These are phyloP conservation scores for Andrena dorsata DNA, from an alignment of 2,888 invertebrate species.

Conservation along the genomic window DNA sequence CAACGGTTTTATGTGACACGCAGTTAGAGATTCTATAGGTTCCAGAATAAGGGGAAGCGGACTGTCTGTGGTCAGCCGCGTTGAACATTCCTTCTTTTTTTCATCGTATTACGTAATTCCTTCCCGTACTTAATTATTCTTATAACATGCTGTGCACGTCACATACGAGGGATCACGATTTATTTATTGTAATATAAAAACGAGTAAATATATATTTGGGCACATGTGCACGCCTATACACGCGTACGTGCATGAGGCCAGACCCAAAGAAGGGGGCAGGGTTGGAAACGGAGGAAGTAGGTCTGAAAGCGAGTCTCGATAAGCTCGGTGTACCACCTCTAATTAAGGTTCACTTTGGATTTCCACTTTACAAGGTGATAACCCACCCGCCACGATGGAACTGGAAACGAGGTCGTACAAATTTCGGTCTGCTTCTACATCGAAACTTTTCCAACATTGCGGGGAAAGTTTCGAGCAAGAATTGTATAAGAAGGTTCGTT, in stretches of 20 bases:
- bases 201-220: not conserved
- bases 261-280: constrained; percentile 21
- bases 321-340: constrained; percentile 54
- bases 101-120: too few species aligned
- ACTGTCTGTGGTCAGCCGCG: too few species aligned
- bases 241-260: not conserved
- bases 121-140: too few species aligned
- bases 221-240: constrained; percentile 3
- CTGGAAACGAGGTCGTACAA: constrained; percentile 49
- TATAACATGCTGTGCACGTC: not conserved
- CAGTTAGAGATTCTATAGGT: too few species aligned
- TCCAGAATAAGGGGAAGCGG: too few species aligned
- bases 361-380: constrained; percentile 62
- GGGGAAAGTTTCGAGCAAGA: constrained; percentile 23
- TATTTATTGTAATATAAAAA: not conserved
- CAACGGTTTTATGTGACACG: too few species aligned
- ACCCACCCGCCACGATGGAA: constrained; percentile 41
- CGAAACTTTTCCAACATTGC: constrained; percentile 31
- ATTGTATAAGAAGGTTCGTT: not conserved
- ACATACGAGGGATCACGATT: not conserved
- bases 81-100: too few species aligned
- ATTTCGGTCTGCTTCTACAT: constrained; percentile 34
- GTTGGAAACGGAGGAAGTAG: constrained; percentile 42
- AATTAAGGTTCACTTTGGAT: constrained; percentile 65
- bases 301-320: constrained; percentile 57